A percentile compares a stretch with the other conserved stretches of the same genome.
phyloP scores from a whole-genome alignment of 2,113 vertebrate genomes.

The Porphyrio hochstetteri region DNA sequence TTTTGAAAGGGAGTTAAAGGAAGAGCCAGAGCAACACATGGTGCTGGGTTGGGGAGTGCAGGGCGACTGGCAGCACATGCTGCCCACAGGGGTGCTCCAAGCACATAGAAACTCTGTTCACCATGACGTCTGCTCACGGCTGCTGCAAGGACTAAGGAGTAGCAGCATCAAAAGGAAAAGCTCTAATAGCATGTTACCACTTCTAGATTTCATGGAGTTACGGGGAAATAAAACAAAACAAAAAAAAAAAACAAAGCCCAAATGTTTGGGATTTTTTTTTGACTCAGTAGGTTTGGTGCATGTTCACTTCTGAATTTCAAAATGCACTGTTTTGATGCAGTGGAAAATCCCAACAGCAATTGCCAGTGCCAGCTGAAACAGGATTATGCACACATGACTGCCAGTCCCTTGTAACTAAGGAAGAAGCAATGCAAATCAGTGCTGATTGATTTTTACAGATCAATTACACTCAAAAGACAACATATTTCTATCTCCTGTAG shows the following conservation, averaged over 20 bases:
- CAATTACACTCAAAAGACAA: not conserved
- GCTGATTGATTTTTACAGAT: not conserved
- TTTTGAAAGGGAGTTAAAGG: not conserved
- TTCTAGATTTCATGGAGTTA: not conserved
- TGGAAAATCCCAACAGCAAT: constrained; percentile 1
- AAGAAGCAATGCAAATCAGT: not conserved
- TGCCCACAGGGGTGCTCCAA: constrained; percentile 33
- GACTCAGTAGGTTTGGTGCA: not conserved
- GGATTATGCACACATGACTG: not conserved
- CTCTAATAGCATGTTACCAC: not conserved
- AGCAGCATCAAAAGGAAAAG: not conserved
- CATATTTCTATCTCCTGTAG: not conserved
- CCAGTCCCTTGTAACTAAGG: not conserved
- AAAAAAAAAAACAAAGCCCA: not conserved
- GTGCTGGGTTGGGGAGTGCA: rapidly evolving
- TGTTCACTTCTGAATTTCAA: not conserved
- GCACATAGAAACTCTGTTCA: not conserved
- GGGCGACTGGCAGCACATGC: rapidly evolving
- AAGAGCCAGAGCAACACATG: not conserved
- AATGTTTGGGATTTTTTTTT: not conserved
- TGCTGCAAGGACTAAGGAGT: not conserved
- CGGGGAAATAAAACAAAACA: not conserved
- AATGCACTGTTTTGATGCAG: not conserved
- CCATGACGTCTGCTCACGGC: not conserved
- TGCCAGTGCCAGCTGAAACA: not conserved